Evolutionary conservation across 2,113 vertebrate species (phyloP), one percentile per base, ranked within the genome.

Genomic region (Trematomus loennbergii): DNA sequence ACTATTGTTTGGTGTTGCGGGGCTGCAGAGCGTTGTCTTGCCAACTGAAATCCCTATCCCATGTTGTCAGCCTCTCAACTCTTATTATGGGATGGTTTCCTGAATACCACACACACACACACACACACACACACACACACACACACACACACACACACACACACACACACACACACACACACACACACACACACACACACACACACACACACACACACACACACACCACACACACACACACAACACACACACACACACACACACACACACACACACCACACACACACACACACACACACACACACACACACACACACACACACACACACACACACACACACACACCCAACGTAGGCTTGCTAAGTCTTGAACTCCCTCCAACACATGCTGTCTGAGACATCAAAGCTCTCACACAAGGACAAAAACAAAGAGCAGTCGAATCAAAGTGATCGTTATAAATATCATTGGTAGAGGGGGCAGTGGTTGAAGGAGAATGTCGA

Each of bases 31-130:
- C 22, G 72, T 83, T 77, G 67, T 81, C 81, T 79, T 89, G 72
- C 57, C 9, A 5, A 87, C 82, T 46, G 63, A 75, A 83, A 88
- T 88, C 84, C 66, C 83, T 63, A 87, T 83, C 78, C 83, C 53
- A 57, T 85, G 85, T 81, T 88, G 85, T 90, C 77, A 75, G 81
- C 60, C 86, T 77, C 70, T 76, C 33, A 17, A 52, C 25, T 79
- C 29, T 18, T 81, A 84, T 86, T 87, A 88, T 85, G 71, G 75
- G 85, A 81, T 84, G 60, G 45, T 15, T 78, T 18, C 48, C 79
- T 81, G 29, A 46, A n/a, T n/a, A 2, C 15, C 62, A 62, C 40
- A 29, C 36, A 62, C 18, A 60, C 12, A 40, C 76, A 52, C 45
- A 64, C 43, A 33, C 49, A 49, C 12, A 74, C 57, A 67, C 45